A percentile compares a stretch with the other conserved stretches of the same genome.
Evolutionary conservation across 1,140 invertebrate genomes (phyloP).

Genomic region (Calosoma granatense): DNA sequence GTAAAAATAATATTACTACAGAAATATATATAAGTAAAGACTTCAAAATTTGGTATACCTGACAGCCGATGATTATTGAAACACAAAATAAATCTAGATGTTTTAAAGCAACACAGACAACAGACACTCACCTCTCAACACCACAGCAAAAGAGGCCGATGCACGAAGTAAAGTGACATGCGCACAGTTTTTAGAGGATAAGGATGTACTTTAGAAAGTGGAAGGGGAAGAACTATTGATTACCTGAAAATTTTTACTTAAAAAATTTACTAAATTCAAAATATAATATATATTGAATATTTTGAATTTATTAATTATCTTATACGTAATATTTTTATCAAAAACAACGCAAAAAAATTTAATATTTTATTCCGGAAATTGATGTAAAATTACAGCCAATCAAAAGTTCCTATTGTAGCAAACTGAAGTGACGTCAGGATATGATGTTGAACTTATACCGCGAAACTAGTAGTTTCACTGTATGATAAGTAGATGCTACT

Average conservation of each 20-base stretch:
- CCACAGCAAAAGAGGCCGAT: constrained; percentile 13
- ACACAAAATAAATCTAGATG: neutral
- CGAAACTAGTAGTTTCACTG: no score
- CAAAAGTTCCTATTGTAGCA: no score
- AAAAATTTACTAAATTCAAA: neutral
- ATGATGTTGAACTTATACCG: no score
- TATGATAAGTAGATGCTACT: no score
- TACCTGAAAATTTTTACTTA: neutral
- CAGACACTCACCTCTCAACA: constrained; percentile 10
- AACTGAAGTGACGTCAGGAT: no score
- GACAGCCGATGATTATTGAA: neutral
- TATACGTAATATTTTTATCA: neutral
- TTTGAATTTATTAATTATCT: neutral
- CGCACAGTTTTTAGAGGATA: constrained; percentile 1
- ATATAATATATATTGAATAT: neutral
- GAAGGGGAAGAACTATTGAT: neutral
- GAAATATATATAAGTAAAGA: neutral
- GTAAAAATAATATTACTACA: neutral
- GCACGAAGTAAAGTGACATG: constrained; percentile 13
- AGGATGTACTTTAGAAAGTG: neutral
- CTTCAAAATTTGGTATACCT: neutral
- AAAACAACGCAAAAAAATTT: neutral
- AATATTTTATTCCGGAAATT: neutral
- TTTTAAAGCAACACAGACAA: neutral
- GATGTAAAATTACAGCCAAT: neutral